Base-by-base conservation (phyloP, 1,140 invertebrate genomes). In the Brachionus plicatilis region DNA sequence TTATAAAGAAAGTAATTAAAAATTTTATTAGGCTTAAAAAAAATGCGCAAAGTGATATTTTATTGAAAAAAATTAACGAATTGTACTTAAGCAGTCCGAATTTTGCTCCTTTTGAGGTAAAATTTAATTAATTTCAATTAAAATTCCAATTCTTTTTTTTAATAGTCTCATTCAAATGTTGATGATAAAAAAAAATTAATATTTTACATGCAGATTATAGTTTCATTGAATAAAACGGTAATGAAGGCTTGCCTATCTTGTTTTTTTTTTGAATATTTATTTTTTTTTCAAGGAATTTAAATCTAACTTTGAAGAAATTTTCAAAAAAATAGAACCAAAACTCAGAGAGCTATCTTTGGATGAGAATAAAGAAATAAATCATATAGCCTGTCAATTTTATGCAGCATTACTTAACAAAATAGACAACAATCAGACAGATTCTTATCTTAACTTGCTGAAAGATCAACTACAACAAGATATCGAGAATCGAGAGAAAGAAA, bases 241-340 rank as follows among this genome's bases (percentile, higher is more conserved):
- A 76, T 14, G 5, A 45, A 9, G 24, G 27, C 12, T n/a, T 12
- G 2, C 33, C 6, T 37, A 27, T 0, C 5, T 70, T 70, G 1
- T 33, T 45, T 17, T 72, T 72, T 43, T 0, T 43, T 11, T 50
- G 12, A 76, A 50, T 47, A 7, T 65, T 5, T 14, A 43, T 6
- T 33, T 80, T 80, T n/a, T n/a, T 24, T 56, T 65, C 4, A 56
- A 82, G 79, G 53, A 65, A n/a, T 60, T 82, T 20, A 82, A 82
- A 82, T 20, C n/a, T 9, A 17, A 65, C 17, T 43, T 5, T 43
- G 53, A 82, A 33, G 37, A 65, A 65, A 29, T 82, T 11, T 82
- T 82, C 29, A 65, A 33, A 24, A 60, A 82, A 27, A 60, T 60
- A 8, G 65, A 68, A 24, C n/a, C 53, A 43, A 60, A 60, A 65